These are phyloP conservation scores for Taenaris catops DNA, from an alignment of 2,888 invertebrate genomes.

Conservation along the genomic window DNA sequence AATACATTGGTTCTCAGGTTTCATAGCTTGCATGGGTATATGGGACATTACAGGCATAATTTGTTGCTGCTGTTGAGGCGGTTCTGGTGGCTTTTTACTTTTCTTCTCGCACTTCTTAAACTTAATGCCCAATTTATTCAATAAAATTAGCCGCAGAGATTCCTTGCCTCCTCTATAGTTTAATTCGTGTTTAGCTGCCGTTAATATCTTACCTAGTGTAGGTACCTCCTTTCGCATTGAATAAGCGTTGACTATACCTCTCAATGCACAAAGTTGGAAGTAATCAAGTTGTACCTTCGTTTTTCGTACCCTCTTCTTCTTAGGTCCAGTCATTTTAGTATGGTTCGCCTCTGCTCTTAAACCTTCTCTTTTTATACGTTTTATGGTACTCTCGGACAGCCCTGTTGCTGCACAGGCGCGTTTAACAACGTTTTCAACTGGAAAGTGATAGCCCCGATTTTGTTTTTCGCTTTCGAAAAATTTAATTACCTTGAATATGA, in stretches of 20 bases:
- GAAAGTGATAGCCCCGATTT: slow-evolving; percentile 66
- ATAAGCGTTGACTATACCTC: slow-evolving; percentile 66
- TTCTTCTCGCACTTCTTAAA: slow-evolving; percentile 73
- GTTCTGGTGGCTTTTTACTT: slow-evolving; percentile 59
- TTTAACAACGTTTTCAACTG: slow-evolving; percentile 69
- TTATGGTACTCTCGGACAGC: slow-evolving; percentile 65
- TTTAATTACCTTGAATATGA: slow-evolving; percentile 67
- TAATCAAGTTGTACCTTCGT: slow-evolving; percentile 68
- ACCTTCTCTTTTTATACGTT: slow-evolving; percentile 65
- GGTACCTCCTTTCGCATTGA: slow-evolving; percentile 64
- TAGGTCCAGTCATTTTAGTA: slow-evolving; percentile 65
- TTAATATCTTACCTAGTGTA: slow-evolving; percentile 63
- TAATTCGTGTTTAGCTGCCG: slow-evolving; percentile 59
- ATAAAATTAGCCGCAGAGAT: slow-evolving; percentile 59
- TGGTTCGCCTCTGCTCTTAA: slow-evolving; percentile 63
- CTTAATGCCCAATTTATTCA: slow-evolving; percentile 69
- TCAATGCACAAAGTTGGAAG: slow-evolving; percentile 60
- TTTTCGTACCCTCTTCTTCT: slow-evolving; percentile 65
- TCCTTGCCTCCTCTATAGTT: slow-evolving; percentile 67
- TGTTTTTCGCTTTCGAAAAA: slow-evolving; percentile 73
- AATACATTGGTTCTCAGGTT: slow-evolving; percentile 62
- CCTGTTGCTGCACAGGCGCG: slow-evolving; percentile 68
- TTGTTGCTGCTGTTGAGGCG: slow-evolving; percentile 30
- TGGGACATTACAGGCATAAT: slow-evolving; percentile 35
- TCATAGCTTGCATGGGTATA: slow-evolving; percentile 35